Percentiles rank a stretch among this genome's conserved stretches.
phyloP scores from a whole-genome alignment of 2,888 invertebrate genomes.

The Eremobia ochroleuca region DNA sequence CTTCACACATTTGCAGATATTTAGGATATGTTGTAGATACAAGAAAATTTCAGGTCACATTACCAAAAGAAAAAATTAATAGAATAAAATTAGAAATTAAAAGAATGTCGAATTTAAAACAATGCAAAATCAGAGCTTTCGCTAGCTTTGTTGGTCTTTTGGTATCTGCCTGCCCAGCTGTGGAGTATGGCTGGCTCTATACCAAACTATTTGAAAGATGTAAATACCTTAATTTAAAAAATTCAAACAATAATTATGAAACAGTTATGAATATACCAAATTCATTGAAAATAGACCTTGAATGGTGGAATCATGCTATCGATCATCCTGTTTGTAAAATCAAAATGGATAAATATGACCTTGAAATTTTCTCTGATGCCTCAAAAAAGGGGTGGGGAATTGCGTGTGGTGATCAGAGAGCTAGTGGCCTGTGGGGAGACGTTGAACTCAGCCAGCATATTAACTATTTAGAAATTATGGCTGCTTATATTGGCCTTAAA shows the following conservation, averaged over 20 bases:
- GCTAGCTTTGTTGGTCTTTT: conserved; percentile 17
- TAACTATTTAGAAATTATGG: conserved; percentile 41
- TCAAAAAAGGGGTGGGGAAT: conserved; percentile 24
- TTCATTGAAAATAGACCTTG: neutral
- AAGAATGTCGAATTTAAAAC: neutral
- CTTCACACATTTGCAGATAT: conserved; percentile 2
- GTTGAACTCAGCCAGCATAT: neutral
- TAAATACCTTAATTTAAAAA: neutral
- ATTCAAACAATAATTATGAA: neutral
- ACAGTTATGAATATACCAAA: neutral
- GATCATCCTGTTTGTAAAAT: conserved; percentile 3
- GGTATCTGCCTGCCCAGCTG: conserved; percentile 2
- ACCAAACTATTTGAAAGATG: too few relatives aligned
- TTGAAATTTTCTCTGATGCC: neutral
- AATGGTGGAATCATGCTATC: neutral
- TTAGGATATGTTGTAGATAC: conserved; percentile 17
- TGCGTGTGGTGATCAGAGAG: conserved; percentile 8
- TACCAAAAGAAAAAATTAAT: neutral
- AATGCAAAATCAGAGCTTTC: conserved; percentile 4
- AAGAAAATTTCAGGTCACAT: neutral
- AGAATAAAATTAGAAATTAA: neutral
- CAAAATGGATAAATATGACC: conserved; percentile 10
- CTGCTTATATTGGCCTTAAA: conserved; percentile 19
- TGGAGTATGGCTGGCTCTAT: conserved; percentile 8
- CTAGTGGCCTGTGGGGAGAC: conserved; percentile 21